Conservation (phyloP, 2,888 invertebrate genomes). For the Drosophila gaucha region DNA sequence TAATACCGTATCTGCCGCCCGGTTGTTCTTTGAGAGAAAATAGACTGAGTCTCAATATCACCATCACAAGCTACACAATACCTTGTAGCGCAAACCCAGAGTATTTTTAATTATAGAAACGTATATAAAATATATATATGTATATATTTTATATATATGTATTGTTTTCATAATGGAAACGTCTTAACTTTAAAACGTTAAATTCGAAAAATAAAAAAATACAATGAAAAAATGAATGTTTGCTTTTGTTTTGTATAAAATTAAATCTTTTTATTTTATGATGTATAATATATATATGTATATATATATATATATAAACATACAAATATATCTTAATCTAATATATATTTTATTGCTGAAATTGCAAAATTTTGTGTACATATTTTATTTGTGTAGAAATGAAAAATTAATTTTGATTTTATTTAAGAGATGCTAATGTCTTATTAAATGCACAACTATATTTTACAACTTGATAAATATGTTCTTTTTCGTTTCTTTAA, state of each 20-base stretch:
- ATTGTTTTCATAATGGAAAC: not conserved
- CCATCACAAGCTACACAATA: conserved; percentile 30
- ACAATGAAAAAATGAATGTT: not conserved
- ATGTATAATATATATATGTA: conserved; percentile 13
- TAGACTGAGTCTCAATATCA: conserved; percentile 50
- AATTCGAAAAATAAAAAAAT: not conserved
- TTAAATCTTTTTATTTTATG: conserved; percentile 20
- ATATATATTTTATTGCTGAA: conserved; percentile 21
- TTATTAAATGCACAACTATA: conserved; percentile 9
- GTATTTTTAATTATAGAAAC: conserved; percentile 14
- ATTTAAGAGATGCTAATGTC: conserved; percentile 1
- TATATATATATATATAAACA: conserved; percentile 26
- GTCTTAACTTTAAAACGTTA: not conserved
- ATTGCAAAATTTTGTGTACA: conserved; percentile 4
- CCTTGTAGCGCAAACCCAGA: conserved; percentile 13
- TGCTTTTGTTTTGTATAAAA: conserved; percentile 11
- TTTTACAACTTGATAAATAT: conserved; percentile 14
- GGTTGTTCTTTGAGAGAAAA: conserved; percentile 49
- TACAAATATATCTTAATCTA: conserved; percentile 18
- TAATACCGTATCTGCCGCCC: conserved; percentile 7
- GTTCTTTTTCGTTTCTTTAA: conserved; percentile 8
- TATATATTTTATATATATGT: not conserved
- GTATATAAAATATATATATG: not conserved
- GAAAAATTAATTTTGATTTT: not conserved
- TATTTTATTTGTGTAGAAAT: not conserved